Percentiles rank a stretch among this genome's conserved stretches.
These are phyloP conservation scores for Palythoa caribaeorum DNA, from an alignment of 92 coral and sea anemone genomes.

Conservation along the genomic window DNA sequence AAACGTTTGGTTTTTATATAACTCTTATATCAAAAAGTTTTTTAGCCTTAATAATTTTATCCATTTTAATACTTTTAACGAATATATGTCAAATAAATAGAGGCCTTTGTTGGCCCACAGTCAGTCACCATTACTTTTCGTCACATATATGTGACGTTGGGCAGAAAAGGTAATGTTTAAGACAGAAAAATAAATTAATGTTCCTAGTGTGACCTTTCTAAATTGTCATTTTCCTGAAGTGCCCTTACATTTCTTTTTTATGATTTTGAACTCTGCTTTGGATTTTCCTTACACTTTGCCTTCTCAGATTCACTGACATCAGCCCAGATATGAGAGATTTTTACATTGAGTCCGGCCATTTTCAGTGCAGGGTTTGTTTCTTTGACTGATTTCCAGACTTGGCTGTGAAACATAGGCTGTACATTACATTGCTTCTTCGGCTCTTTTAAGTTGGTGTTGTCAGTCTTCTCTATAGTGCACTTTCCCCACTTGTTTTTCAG, in stretches of 20 bases:
- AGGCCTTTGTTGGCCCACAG: no score
- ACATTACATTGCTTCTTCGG: conserved; percentile 51
- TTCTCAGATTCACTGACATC: conserved; percentile 24
- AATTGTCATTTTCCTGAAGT: not conserved
- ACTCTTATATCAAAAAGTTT: no score
- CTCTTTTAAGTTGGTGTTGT: conserved; percentile 15
- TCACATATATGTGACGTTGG: no score
- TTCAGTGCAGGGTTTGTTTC: conserved; percentile 33
- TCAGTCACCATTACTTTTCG: no score
- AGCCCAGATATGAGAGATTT: conserved; percentile 9
- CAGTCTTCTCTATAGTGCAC: conserved; percentile 2
- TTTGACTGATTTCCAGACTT: conserved; percentile 20
- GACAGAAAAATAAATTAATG: not conserved
- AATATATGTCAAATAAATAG: no score
- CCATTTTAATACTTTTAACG: no score
- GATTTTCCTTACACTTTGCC: conserved; percentile 21
- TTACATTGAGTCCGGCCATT: conserved; percentile 4
- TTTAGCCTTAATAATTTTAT: no score
- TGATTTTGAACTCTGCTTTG: conserved; percentile 17
- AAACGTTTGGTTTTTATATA: no score
- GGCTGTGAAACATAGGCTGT: conserved; percentile 5
- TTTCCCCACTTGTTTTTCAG: conserved; percentile 18
- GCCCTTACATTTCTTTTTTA: conserved; percentile 29
- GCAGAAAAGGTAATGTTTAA: not conserved
- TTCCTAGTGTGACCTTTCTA: conserved; percentile 33